Conservation (phyloP, 2,113 vertebrate species). For the Rattus norvegicus region GRCr8 NC_086033.1:100589001-100589500, state of each 20-base stretch:
- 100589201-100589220: not conserved
- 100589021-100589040: too few relatives aligned
- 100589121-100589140: not conserved
- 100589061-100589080: not conserved
- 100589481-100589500: not conserved
- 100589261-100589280: not conserved
- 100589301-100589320: not conserved
- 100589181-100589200: not conserved
- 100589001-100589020: not conserved
- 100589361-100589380: not conserved
- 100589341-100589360: not conserved
- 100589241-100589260: not conserved
- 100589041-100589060: too few relatives aligned
- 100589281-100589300: not conserved
- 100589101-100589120: not conserved
- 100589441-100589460: not conserved
- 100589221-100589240: not conserved
- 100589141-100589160: not conserved
- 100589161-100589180: not conserved
- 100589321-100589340: not conserved
- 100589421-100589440: slow-evolving; percentile 45
- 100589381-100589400: not conserved
- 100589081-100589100: not conserved
- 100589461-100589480: not conserved
- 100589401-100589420: not conserved